Conservation (phyloP, 2,113 vertebrate species). For the Nannobrachium achirus region DNA sequence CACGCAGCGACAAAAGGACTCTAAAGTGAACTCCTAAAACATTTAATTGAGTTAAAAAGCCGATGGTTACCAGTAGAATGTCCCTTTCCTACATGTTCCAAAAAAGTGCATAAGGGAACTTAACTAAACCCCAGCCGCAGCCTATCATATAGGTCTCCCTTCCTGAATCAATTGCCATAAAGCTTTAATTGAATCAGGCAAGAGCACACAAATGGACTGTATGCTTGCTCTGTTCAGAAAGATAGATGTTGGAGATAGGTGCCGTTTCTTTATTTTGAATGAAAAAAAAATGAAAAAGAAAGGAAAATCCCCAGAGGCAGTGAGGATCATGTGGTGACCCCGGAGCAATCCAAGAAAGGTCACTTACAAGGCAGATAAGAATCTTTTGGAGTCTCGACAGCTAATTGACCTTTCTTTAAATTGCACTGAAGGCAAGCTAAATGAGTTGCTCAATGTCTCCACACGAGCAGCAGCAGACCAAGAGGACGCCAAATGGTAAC, state of each 20-base stretch:
- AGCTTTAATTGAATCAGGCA: neutral
- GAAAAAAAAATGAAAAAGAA: neutral
- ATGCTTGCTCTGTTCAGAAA: too few species aligned
- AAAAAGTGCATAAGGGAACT: neutral
- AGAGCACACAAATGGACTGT: neutral
- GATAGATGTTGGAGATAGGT: too few species aligned
- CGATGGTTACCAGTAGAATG: too few species aligned
- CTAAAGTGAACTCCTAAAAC: too few species aligned
- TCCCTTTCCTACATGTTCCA: too few species aligned
- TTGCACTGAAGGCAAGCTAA: neutral
- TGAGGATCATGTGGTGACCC: neutral
- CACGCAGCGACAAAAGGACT: too few species aligned
- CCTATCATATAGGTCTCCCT: neutral
- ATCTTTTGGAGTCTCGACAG: neutral
- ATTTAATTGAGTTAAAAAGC: too few species aligned
- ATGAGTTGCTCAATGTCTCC: neutral
- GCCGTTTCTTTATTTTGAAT: too few species aligned
- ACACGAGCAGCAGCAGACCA: neutral
- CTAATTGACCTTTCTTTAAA: neutral
- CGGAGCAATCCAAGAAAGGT: neutral
- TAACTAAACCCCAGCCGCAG: neutral
- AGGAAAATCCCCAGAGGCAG: neutral
- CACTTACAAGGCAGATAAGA: neutral
- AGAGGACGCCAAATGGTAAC: neutral
- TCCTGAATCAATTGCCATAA: neutral